These are phyloP conservation scores for Atta texana DNA, from an alignment of 1,140 invertebrate species.

Conservation along the genomic window DNA sequence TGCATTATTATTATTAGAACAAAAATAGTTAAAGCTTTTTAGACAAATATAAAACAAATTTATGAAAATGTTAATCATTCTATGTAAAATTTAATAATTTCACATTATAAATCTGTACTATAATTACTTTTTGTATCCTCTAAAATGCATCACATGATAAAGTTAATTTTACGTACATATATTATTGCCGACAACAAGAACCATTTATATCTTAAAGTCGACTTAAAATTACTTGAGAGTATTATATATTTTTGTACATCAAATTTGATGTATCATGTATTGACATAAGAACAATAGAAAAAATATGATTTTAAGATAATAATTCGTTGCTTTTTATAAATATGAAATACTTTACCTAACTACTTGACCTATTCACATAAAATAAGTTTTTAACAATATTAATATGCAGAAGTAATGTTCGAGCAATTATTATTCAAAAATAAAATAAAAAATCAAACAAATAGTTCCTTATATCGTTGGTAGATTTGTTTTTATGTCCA, in stretches of 20 bases:
- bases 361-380: not conserved
- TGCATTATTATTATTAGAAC: conserved; percentile 60
- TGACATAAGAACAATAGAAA: conserved; percentile 70
- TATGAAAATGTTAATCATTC: conserved; percentile 51
- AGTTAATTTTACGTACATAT: conserved; percentile 20
- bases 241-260: conserved; percentile 11
- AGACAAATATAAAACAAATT: conserved; percentile 65
- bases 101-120: not conserved
- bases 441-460: not conserved
- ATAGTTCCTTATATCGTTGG: not conserved
- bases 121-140: conserved; percentile 1
- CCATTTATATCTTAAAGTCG: conserved; percentile 22
- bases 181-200: conserved; percentile 16
- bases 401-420: not conserved
- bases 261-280: conserved; percentile 65
- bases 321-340: conserved; percentile 6
- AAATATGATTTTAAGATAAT: conserved; percentile 36
- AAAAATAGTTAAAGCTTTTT: conserved; percentile 61
- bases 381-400: conserved; percentile 24
- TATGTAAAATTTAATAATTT: conserved; percentile 50
- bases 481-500: conserved; percentile 73
- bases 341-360: not conserved
- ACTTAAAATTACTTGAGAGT: conserved; percentile 34
- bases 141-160: conserved; percentile 11
- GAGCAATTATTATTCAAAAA: not conserved